A percentile compares a stretch with the other conserved stretches of the same genome.
Evolutionary conservation across 1,140 invertebrate species (phyloP).

Genomic region (Centruroides sculpturatus): DNA sequence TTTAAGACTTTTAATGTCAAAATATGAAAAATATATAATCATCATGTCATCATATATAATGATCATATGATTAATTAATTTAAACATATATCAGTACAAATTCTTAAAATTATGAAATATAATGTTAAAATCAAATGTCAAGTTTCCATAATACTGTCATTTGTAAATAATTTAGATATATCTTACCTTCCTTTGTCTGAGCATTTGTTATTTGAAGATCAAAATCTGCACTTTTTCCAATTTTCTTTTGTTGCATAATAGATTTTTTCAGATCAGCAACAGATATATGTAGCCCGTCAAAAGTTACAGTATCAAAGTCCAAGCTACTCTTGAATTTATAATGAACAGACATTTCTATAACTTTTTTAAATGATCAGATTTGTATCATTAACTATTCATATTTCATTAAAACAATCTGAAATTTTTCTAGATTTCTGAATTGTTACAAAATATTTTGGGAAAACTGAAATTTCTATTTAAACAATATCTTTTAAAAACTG

Average conservation of each 20-base stretch:
- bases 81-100: not conserved
- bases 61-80: too few relatives aligned
- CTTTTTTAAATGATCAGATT: not conserved
- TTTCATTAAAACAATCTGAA: too few relatives aligned
- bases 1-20: too few relatives aligned
- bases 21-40: too few relatives aligned
- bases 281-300: constrained; percentile 92
- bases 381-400: too few relatives aligned
- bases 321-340: constrained; percentile 96
- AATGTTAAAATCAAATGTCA: not conserved
- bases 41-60: too few relatives aligned
- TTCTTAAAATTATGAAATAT: not conserved
- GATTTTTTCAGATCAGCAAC: constrained; percentile 85
- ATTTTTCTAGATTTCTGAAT: too few relatives aligned
- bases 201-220: constrained; percentile 94
- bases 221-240: constrained; percentile 86
- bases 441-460: too few relatives aligned
- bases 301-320: constrained; percentile 88
- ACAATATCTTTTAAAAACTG: too few relatives aligned
- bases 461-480: too few relatives aligned
- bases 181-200: constrained; percentile 87
- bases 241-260: constrained; percentile 86
- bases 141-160: not conserved
- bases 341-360: constrained; percentile 69
- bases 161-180: constrained; percentile 1